Evolutionary conservation across 2,113 vertebrate genomes (phyloP).

Genomic region (Macrotis lagotis): DNA sequence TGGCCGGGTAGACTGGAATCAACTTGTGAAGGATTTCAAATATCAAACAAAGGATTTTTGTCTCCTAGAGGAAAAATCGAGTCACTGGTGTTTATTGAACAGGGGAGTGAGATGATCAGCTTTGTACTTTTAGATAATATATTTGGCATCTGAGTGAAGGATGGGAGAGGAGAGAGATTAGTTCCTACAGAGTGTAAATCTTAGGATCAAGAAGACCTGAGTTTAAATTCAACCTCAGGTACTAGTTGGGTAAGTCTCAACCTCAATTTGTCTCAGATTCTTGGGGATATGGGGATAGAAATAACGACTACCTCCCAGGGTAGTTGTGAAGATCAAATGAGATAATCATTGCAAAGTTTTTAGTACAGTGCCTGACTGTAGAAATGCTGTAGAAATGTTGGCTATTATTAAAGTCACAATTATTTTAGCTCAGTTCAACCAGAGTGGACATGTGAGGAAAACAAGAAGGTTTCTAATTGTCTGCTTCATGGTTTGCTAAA

Average conservation of each 20-base stretch:
- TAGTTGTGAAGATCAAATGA: background rate
- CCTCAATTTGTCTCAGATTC: background rate
- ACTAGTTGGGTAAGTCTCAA: background rate
- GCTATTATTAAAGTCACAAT: slow-evolving; percentile 11
- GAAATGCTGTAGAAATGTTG: background rate
- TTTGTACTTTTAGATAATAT: background rate
- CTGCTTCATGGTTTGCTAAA: background rate
- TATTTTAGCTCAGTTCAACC: background rate
- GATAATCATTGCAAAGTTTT: background rate
- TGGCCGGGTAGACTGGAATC: too few relatives aligned
- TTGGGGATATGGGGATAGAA: background rate
- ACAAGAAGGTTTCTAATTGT: background rate
- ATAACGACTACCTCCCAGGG: background rate
- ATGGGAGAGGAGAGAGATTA: background rate
- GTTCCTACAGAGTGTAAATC: background rate
- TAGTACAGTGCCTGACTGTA: background rate
- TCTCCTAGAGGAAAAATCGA: background rate
- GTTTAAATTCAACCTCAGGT: background rate
- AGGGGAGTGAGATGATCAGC: background rate
- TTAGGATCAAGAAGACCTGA: background rate
- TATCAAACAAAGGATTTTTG: background rate
- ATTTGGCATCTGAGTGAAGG: background rate
- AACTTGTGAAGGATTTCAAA: background rate
- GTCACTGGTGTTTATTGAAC: background rate
- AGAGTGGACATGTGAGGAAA: slow-evolving; percentile 27